A percentile compares a stretch with the other conserved stretches of the same genome.
Evolutionary conservation across 2,797 vertebrate species (phyloP).

Genomic region (Tachyglossus aculeatus): DNA sequence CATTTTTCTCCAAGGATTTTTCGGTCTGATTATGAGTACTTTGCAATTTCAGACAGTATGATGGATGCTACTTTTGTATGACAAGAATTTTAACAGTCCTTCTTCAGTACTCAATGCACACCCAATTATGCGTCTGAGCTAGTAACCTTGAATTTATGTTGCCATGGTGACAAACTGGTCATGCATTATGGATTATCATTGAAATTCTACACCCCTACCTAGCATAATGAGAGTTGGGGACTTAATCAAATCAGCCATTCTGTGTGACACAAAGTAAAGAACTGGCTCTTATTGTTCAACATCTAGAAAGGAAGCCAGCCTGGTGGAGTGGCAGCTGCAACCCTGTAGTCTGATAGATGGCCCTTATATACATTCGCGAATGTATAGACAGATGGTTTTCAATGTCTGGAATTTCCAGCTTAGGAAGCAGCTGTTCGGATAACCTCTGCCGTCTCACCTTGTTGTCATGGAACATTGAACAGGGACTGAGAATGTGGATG

Average conservation of each 20-base stretch:
- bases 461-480: conserved; percentile 94
- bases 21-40: conserved; percentile 92
- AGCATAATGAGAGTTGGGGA: conserved; percentile 99
- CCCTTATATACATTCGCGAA: conserved; percentile 93
- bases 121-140: conserved; percentile 99
- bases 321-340: conserved; percentile 93
- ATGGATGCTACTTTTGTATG: conserved; percentile 98
- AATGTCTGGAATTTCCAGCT: conserved; percentile 92
- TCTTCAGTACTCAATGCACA: conserved; percentile 93
- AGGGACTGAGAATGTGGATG: conserved; percentile 86
- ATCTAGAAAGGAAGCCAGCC: conserved; percentile 84
- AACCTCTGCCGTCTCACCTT: conserved; percentile 97
- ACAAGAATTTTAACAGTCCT: conserved; percentile 99
- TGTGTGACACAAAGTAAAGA: conserved; percentile 97
- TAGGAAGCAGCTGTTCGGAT: conserved; percentile 96
- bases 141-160: conserved; percentile 99
- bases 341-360: conserved; percentile 93
- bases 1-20: conserved; percentile 87
- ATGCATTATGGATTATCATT: conserved; percentile 99
- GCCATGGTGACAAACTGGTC: conserved; percentile 98
- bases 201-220: conserved; percentile 99
- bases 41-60: conserved; percentile 93
- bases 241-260: conserved; percentile 99
- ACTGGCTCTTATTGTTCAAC: conserved; percentile 92
- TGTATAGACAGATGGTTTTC: conserved; percentile 98